These are phyloP conservation scores for Sebastiscus tertius DNA, from an alignment of 2,797 vertebrate genomes.

Conservation along the genomic window DNA sequence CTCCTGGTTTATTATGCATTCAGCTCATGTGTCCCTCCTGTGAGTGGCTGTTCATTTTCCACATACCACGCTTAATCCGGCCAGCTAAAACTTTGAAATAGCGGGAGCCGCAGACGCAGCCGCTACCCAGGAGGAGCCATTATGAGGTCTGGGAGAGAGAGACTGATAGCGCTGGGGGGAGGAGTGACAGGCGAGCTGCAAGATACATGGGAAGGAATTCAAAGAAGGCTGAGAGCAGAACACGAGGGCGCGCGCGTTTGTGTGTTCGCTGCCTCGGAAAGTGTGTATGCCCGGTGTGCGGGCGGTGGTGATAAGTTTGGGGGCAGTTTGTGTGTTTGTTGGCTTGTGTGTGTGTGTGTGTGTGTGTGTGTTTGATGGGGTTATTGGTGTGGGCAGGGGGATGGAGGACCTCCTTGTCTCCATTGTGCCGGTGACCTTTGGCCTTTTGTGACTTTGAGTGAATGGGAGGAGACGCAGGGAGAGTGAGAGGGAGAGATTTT, in stretches of 20 bases:
- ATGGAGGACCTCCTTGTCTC: conserved; percentile 55
- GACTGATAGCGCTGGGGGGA: conserved; percentile 69
- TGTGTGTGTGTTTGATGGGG: conserved; percentile 40
- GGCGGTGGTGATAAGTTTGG: conserved; percentile 41
- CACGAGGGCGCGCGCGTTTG: conserved; percentile 51
- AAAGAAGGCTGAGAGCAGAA: conserved; percentile 70
- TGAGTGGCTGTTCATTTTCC: conserved; percentile 81
- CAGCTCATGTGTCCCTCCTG: conserved; percentile 78
- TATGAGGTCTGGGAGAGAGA: conserved; percentile 73
- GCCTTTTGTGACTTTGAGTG: conserved; percentile 69
- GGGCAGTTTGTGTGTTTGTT: not conserved
- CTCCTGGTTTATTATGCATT: conserved; percentile 77
- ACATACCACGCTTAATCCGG: conserved; percentile 79
- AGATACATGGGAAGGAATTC: conserved; percentile 80
- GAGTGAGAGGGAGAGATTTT: conserved; percentile 66
- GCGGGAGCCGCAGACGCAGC: conserved; percentile 66
- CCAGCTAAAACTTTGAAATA: conserved; percentile 80
- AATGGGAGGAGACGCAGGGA: conserved; percentile 53
- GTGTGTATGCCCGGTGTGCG: conserved; percentile 19
- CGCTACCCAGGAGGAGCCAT: conserved; percentile 74
- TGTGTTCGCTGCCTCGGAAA: conserved; percentile 36
- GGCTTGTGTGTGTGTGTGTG: conserved; percentile 18
- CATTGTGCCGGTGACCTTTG: conserved; percentile 70
- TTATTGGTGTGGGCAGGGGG: conserved; percentile 35
- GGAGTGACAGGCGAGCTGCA: conserved; percentile 72